phyloP scores from a whole-genome alignment of 2,888 invertebrate genomes.

The Apamea anceps region DNA sequence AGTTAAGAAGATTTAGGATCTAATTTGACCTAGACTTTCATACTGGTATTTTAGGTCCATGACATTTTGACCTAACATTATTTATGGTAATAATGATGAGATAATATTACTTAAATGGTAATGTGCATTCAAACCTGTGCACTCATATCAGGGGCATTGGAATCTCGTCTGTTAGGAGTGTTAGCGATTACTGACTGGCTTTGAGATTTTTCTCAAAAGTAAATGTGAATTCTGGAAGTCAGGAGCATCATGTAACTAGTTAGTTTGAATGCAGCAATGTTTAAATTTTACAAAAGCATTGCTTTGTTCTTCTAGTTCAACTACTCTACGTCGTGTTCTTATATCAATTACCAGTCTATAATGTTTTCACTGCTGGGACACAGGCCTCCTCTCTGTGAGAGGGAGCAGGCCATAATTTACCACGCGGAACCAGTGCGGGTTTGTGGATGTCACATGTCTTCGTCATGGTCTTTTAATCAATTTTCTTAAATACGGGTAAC shows the following conservation, averaged over 20 bases:
- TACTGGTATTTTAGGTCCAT: neutral
- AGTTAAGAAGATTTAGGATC: constrained; percentile 13
- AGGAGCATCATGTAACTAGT: neutral
- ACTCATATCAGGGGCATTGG: neutral
- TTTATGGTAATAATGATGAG: constrained; percentile 4
- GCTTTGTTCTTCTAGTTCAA: no score
- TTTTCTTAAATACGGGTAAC: neutral
- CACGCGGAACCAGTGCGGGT: no score
- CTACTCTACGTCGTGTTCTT: no score
- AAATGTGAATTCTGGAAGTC: neutral
- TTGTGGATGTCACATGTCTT: no score
- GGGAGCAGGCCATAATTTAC: no score
- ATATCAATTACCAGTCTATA: no score
- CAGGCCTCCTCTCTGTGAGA: no score
- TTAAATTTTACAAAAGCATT: no score
- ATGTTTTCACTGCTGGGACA: no score
- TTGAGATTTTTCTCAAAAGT: no score
- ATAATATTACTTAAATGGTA: neutral
- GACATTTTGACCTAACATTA: constrained; percentile 38
- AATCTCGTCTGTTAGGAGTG: neutral
- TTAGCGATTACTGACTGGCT: neutral
- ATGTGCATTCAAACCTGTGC: neutral
- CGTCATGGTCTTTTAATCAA: no score
- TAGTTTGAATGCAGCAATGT: no score
- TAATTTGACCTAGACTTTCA: constrained; percentile 28